A percentile compares a stretch with the other conserved stretches of the same genome.
Conservation (phyloP, 2,888 invertebrate species). For the Smittia aterrima region DNA sequence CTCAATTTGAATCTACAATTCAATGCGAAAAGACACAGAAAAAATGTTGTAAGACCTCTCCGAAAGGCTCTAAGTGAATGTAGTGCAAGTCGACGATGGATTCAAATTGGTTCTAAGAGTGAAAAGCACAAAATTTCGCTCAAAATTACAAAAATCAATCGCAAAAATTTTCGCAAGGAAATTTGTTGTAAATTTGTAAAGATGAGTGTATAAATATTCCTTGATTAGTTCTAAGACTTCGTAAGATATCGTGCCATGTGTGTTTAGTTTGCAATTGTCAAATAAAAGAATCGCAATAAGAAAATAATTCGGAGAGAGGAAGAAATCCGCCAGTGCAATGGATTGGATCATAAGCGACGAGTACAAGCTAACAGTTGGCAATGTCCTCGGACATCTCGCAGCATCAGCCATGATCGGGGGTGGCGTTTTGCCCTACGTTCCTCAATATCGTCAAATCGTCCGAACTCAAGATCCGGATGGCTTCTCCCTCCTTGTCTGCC, state of each 20-base stretch:
- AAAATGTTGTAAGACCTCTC: too few species aligned
- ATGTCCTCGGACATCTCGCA: conserved; percentile 75
- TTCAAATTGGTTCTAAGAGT: too few species aligned
- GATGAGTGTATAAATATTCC: neutral
- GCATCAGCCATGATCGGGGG: conserved; percentile 92
- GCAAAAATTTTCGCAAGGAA: neutral
- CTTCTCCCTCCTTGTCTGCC: conserved; percentile 94
- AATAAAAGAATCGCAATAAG: neutral
- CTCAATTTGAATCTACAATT: too few species aligned
- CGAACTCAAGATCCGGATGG: conserved; percentile 91
- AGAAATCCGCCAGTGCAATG: conserved; percentile 54
- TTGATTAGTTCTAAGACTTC: neutral
- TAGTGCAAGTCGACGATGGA: too few species aligned
- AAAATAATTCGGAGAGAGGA: neutral
- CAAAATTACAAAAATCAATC: neutral
- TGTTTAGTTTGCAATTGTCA: neutral
- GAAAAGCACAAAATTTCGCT: too few species aligned
- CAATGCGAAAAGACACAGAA: too few species aligned
- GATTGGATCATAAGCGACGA: conserved; percentile 79
- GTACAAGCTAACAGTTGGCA: conserved; percentile 69
- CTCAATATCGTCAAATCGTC: conserved; percentile 92
- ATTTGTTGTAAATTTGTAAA: neutral
- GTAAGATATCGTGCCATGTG: neutral
- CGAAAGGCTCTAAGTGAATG: too few species aligned
- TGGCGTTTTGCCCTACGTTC: conserved; percentile 81